Conservation (phyloP, 2,113 vertebrate species). For the Barnardius zonarius region DNA sequence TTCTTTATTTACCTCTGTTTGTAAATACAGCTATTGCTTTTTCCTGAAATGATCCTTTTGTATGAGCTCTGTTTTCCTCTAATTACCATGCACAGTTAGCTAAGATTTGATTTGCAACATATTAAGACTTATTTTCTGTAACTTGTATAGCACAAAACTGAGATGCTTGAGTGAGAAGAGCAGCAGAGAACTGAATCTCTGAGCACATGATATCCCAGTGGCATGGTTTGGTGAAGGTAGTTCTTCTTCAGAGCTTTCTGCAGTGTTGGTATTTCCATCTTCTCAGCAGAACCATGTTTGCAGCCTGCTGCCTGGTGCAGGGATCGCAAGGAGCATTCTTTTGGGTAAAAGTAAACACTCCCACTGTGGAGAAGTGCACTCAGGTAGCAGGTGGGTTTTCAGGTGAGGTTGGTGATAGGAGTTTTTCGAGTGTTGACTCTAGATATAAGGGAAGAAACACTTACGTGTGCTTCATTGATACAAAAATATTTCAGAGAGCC, state of each 20-base stretch:
- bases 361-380: not conserved
- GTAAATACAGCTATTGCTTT: not conserved
- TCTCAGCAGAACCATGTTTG: not conserved
- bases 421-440: not conserved
- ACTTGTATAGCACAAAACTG: not conserved
- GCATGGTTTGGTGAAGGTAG: not conserved
- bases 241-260: not conserved
- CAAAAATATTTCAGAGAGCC: not conserved
- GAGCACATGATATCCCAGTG: fast-evolving
- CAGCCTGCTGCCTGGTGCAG: not conserved
- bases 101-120: not conserved
- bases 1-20: not conserved
- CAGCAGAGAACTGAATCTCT: not conserved
- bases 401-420: not conserved
- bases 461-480: not conserved
- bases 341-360: not conserved
- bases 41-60: not conserved
- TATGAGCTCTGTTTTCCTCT: not conserved
- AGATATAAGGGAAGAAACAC: not conserved
- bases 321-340: not conserved
- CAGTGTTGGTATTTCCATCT: not conserved
- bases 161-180: not conserved
- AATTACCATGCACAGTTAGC: not conserved
- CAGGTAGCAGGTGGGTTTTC: not conserved
- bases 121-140: not conserved